Base-by-base conservation (phyloP, 2,113 vertebrate genomes). In the Microtus montanus region DNA sequence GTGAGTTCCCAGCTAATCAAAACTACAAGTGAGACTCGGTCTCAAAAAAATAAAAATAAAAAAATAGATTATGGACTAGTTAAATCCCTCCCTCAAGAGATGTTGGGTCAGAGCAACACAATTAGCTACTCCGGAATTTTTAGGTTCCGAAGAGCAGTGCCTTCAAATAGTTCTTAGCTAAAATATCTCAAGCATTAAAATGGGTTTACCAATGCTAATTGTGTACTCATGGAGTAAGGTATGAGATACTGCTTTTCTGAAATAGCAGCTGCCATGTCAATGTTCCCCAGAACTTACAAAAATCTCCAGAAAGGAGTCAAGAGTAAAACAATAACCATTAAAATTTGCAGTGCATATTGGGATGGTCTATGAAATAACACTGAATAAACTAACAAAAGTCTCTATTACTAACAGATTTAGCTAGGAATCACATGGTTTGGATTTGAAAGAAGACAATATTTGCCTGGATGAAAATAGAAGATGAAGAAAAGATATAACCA, bases 161-260 rank as follows among this genome's bases (percentile, higher is more conserved):
- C 66, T 93, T 90, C 68, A 93, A 88, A 85, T 26, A 28, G 9
- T 87, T 91, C 74, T 91, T 73, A 82, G 89, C 10, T 85, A 68
- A 84, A 64, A 20, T 33, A 83, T 33, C 47, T 70, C 54, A 47
- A 66, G 73, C 95, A 91, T 90, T 83, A 83, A 93, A 93, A n/a
- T 11, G 54, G 30, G 38, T 49, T 85, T 61, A 35, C 54, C n/a
- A 86, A n/a, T 58, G 68, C 24, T 74, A 41, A 35, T 0, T 89
- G 84, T 75, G 33, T 52, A 20, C n/a, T 74, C 38, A 64, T 2
- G 24, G 4, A 38, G n/a, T n/a, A 74, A 90, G 24, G 71, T 58
- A 75, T 5, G n/a, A 22, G 52, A 71, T 26, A 20, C 14, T 20
- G 82, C 74, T 54, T 38, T n/a, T 41, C 7, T 74, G 63, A 66